phyloP scores from a whole-genome alignment of 2,888 invertebrate genomes.

The Habroteleia sp. region DNA sequence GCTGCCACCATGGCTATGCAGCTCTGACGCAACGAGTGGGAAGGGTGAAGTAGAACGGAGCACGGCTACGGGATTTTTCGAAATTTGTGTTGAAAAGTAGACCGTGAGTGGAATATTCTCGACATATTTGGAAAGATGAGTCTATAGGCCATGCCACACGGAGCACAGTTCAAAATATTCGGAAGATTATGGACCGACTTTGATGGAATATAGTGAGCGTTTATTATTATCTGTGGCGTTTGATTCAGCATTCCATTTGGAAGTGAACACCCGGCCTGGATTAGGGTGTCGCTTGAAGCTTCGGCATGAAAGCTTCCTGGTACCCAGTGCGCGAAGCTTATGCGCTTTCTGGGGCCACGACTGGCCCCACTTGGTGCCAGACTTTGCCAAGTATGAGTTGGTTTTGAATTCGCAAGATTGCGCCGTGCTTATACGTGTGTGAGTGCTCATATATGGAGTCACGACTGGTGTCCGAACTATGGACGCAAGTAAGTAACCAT shows the following conservation, averaged over 20 bases:
- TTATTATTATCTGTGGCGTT: constrained; percentile 3
- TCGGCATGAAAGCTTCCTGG: constrained; percentile 33
- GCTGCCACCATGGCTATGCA: constrained; percentile 75
- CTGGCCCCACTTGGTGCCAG: constrained; percentile 15
- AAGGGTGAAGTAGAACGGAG: constrained; percentile 63
- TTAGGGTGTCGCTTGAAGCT: constrained; percentile 69
- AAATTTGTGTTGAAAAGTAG: constrained; percentile 51
- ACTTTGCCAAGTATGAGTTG: constrained; percentile 18
- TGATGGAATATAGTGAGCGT: constrained; percentile 8
- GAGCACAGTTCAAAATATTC: neutral
- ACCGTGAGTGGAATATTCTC: neutral
- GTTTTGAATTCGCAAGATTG: constrained; percentile 4
- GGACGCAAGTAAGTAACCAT: constrained; percentile 35
- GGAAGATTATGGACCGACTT: neutral
- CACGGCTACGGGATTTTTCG: constrained; percentile 39
- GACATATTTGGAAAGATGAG: no score
- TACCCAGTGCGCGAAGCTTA: constrained; percentile 3
- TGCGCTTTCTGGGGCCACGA: constrained; percentile 8
- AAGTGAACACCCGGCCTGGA: constrained; percentile 71
- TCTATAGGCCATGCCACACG: no score
- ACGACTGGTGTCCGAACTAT: constrained; percentile 17
- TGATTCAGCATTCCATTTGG: neutral
- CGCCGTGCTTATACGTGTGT: constrained; percentile 16
- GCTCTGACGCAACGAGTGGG: constrained; percentile 66
- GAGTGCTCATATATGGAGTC: constrained; percentile 1